phyloP scores from a whole-genome alignment of 2,797 vertebrate species.

The Falco concolor region DNA sequence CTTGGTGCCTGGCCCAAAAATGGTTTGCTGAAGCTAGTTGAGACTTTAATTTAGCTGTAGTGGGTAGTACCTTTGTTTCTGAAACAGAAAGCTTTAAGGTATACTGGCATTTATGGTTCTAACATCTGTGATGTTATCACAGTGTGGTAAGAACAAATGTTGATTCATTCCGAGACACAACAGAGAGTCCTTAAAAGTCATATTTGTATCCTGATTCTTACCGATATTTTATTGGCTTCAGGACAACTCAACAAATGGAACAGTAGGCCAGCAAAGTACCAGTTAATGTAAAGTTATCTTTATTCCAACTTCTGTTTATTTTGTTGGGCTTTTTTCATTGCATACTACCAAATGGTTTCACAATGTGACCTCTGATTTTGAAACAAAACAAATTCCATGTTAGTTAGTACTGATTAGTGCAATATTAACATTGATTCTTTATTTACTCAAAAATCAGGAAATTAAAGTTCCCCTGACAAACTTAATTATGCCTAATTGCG shows the following conservation, averaged over 20 bases:
- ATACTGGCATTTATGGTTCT: neutral
- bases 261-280: conserved; percentile 11
- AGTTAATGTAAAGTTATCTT: conserved; percentile 42
- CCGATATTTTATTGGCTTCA: conserved; percentile 1
- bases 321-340: neutral
- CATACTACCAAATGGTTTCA: conserved; percentile 35
- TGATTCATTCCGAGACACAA: neutral
- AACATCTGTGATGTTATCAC: neutral
- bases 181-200: neutral
- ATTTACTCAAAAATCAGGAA: conserved; percentile 58
- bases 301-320: conserved; percentile 41
- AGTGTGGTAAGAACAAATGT: conserved; percentile 2
- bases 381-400: conserved; percentile 50
- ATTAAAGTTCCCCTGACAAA: conserved; percentile 50
- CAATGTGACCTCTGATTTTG: conserved; percentile 52
- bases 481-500: conserved; percentile 51
- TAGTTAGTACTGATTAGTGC: conserved; percentile 47
- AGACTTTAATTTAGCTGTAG: neutral
- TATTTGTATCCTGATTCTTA: neutral
- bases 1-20: neutral
- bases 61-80: neutral
- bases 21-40: neutral
- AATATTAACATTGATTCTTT: conserved; percentile 45
- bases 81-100: neutral
- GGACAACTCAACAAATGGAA: conserved; percentile 25